These are phyloP conservation scores for Zygogramma bicolorata DNA, from an alignment of 2,888 invertebrate species.

Conservation along the genomic window DNA sequence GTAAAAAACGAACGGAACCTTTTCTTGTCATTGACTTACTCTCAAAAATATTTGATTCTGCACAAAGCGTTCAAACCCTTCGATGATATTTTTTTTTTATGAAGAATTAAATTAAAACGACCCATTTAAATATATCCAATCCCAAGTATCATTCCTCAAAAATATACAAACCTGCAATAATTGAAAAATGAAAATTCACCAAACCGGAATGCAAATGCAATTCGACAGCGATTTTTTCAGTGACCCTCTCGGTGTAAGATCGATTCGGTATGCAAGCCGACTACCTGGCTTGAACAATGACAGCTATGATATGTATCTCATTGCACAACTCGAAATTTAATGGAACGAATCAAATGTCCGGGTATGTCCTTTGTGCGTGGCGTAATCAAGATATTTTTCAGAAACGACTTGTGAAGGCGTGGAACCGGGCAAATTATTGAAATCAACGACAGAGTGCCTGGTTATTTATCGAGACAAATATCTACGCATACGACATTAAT, in stretches of 20 bases:
- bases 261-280: slow-evolving; percentile 30
- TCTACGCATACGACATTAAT: slow-evolving; percentile 6
- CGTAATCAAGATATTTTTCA: neutral
- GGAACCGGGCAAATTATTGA: slow-evolving; percentile 26
- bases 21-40: too few species aligned
- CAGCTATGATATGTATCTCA: slow-evolving; percentile 35
- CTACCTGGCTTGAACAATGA: slow-evolving; percentile 35
- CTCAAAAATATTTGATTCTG: too few species aligned
- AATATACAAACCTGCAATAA: too few species aligned
- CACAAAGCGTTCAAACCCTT: too few species aligned
- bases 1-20: too few species aligned
- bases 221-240: slow-evolving; percentile 26
- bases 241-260: slow-evolving; percentile 13
- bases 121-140: too few species aligned
- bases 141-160: too few species aligned
- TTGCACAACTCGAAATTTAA: slow-evolving; percentile 30
- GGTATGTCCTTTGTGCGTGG: slow-evolving; percentile 22
- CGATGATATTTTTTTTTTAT: too few species aligned
- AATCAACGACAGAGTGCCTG: slow-evolving; percentile 28
- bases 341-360: slow-evolving; percentile 27
- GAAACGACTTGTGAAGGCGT: slow-evolving; percentile 16
- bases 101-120: too few species aligned
- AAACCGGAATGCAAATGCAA: slow-evolving; percentile 26
- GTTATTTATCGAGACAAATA: slow-evolving; percentile 31
- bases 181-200: neutral